Evolutionary conservation across 2,888 invertebrate genomes (phyloP).

Genomic region (Troilus luridus): DNA sequence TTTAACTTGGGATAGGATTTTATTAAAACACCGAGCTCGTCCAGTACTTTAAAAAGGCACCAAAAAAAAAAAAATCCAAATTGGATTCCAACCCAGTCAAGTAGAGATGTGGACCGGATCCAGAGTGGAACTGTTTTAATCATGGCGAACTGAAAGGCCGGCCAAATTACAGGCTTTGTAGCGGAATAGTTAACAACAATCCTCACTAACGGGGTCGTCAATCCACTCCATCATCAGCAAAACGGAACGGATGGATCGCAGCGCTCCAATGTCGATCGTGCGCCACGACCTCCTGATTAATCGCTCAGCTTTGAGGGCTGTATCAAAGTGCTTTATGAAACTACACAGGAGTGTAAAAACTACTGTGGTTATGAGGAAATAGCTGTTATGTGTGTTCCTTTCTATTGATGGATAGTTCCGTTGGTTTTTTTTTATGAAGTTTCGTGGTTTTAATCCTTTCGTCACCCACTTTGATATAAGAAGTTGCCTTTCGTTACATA

Average conservation of each 20-base stretch:
- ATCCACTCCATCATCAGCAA: background rate
- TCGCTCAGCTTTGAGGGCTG: background rate
- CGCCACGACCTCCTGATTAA: background rate
- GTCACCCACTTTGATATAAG: too few species aligned
- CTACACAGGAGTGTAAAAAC: background rate
- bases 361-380: background rate
- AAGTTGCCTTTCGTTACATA: too few species aligned
- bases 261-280: background rate
- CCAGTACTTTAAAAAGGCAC: too few species aligned
- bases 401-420: background rate
- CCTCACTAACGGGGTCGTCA: background rate
- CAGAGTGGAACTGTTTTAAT: background rate
- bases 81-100: background rate
- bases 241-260: background rate
- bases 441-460: background rate
- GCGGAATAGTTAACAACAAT: constrained; percentile 30
- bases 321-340: background rate
- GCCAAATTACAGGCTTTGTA: constrained; percentile 5
- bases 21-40: too few species aligned
- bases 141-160: background rate
- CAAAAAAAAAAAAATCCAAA: background rate
- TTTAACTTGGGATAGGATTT: too few species aligned
- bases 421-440: background rate
- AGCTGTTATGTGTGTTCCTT: background rate
- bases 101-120: background rate